Base-by-base conservation (phyloP, 2,797 vertebrate species). In the Parambassis ranga region DNA sequence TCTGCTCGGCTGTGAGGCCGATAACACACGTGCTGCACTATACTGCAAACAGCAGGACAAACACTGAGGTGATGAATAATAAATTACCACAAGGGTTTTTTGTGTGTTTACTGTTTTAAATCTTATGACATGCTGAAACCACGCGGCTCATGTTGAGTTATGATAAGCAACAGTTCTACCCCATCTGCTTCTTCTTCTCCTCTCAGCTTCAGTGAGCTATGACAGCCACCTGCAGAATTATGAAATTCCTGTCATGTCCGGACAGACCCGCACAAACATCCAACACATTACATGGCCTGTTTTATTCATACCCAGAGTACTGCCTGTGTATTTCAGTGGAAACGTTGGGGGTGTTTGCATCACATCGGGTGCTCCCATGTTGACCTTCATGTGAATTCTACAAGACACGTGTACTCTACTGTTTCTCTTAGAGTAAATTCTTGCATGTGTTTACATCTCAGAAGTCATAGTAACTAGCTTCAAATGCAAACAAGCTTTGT, bases 1-100 rank as follows among this genome's bases (percentile, higher is more conserved):
- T 83, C 80, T 85, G 80, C 60, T 75, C 31, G 10, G 59, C 71
- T 32, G 49, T 28, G 67, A 63, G 48, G 56, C 46, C 43, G 49
- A 33, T 48, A 31, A 13, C 60, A 58, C 53, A 36, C 3, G 6
- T 60, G 60, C 32, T 55, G 48, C 63, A 20, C 20, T 18, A 10
- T n/a, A 35, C 35, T 47, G 48, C 71, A 71, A 80, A 79, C 38
- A 62, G 10, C 38, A 55, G 22, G 50, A 65, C 58, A 36, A 69
- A 58, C 44, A 46, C 6, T 14, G 43, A 15, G 24, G 35, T 11
- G 20, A 51, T 19, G 35, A 60, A 53, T 16, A 32, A 6, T 71
- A 42, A 43, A 46, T 53, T 6, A 24, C 23, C 31, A 46, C 16
- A 23, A 22, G 50, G 36, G 31, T 32, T 65, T n/a, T 63, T 2